Evolutionary conservation across 2,888 invertebrate species (phyloP).

Genomic region (Amiota minor): DNA sequence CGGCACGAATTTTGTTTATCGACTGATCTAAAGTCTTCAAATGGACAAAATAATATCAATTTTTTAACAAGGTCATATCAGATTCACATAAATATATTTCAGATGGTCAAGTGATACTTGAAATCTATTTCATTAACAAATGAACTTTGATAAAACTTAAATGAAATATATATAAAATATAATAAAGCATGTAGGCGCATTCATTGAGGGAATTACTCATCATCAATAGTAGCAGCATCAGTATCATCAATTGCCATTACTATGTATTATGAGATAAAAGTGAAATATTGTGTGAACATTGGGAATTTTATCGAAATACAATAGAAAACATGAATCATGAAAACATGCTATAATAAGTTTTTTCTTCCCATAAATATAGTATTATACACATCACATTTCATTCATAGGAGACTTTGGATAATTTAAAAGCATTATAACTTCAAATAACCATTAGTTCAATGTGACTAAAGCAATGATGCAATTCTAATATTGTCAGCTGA

Average conservation of each 20-base stretch:
- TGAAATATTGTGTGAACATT: too few species aligned
- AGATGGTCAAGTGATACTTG: neutral
- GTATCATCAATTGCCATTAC: neutral
- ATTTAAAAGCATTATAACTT: too few species aligned
- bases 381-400: too few species aligned
- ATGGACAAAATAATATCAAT: neutral
- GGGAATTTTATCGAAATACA: too few species aligned
- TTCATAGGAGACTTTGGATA: too few species aligned
- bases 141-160: neutral
- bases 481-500: too few species aligned
- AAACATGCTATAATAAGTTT: too few species aligned
- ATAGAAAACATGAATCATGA: too few species aligned
- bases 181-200: neutral
- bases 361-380: too few species aligned
- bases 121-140: conserved; percentile 2
- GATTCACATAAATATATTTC: neutral
- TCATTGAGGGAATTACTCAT: conserved; percentile 8
- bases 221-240: neutral
- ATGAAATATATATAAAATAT: too few species aligned
- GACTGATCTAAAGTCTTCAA: neutral
- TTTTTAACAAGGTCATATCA: neutral
- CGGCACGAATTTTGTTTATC: neutral
- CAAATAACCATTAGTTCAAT: too few species aligned
- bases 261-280: neutral
- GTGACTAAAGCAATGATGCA: too few species aligned